Evolutionary conservation across 2,113 vertebrate genomes (phyloP), one percentile per base, ranked within the genome.

Genomic region (Cnemophilus loriae): DNA sequence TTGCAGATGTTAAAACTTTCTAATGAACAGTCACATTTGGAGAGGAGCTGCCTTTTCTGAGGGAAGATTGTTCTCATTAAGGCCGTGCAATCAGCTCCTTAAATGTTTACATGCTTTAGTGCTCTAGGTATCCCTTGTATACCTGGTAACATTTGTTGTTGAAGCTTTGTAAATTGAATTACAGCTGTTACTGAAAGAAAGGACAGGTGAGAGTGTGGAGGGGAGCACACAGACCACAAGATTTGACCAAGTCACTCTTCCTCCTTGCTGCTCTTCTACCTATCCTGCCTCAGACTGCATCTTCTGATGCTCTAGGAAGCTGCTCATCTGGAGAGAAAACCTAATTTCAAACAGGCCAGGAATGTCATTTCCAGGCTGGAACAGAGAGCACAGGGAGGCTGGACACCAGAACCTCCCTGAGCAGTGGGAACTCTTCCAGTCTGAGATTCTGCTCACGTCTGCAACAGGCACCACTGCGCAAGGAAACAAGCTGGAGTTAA

Each of bases 311-410:
- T 67, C 46, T 52, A 68, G 68, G 55, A 92, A 80, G 70, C 61
- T 56, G 55, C 44, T 81, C 61, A 77, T 84, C 79, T 75, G 84
- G 46, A 86, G 33, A 3, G 37, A 92, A 89, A 84, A 6, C 8
- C 52, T 83, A 52, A 95, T 76, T 88, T 74, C 83, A 75, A 93
- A 79, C 83, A 96, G 94, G 74, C 84, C 49, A 94, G 82, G 83
- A 94, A 96, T 82, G 67, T 17, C 11, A 87, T 78, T 87, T 93
- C 59, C 68, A 90, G 0, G 2, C 47, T 95, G 82, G 50, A 92
- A 64, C 33, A 44, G 74, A 49, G 37, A 87, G 35, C 71, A 49
- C 42, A 37, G 3, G 4, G 7, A 64, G 26, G 65, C 64, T 89
- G 88, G 74, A 91, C 87, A 96, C 59, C 82, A 96, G 90, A 90